phyloP scores from a whole-genome alignment of 2,113 vertebrate species.

The Haemorhous mexicanus region DNA sequence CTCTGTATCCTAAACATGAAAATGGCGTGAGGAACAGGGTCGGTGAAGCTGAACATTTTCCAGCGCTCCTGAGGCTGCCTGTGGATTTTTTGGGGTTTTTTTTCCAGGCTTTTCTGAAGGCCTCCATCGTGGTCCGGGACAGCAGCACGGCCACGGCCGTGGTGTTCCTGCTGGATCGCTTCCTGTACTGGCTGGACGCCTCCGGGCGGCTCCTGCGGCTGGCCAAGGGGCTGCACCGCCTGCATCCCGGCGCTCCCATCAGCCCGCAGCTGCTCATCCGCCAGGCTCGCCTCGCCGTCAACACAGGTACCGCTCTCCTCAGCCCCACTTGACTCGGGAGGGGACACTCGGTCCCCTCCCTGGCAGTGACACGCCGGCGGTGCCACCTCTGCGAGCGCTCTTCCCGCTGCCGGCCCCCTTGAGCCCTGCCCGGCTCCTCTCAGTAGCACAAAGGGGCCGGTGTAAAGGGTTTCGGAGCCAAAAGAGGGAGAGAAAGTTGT shows the following conservation, averaged over 20 bases:
- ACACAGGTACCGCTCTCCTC: conserved; percentile 72
- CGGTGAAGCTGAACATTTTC: too few species aligned
- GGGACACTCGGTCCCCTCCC: conserved; percentile 4
- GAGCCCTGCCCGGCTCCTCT: conserved; percentile 52
- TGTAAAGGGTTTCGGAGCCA: conserved; percentile 72
- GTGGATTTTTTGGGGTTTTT: neutral
- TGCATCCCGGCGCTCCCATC: conserved; percentile 73
- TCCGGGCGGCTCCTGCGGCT: conserved; percentile 81
- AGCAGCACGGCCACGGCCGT: conserved; percentile 69
- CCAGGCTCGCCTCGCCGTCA: conserved; percentile 86
- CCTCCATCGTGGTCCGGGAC: conserved; percentile 77
- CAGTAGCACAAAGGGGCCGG: conserved; percentile 70
- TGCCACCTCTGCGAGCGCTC: conserved; percentile 30
- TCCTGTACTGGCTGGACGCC: conserved; percentile 87
- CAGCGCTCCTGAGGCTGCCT: neutral
- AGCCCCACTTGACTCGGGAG: conserved; percentile 33
- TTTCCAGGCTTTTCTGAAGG: conserved; percentile 77
- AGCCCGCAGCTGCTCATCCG: conserved; percentile 91
- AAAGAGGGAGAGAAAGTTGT: conserved; percentile 76
- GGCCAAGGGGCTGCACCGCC: conserved; percentile 79
- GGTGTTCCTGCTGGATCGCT: conserved; percentile 86
- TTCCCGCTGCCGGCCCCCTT: neutral
- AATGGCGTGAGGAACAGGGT: neutral
- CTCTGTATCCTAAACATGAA: neutral
- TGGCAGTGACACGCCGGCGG: neutral